phyloP scores from a whole-genome alignment of 1,140 invertebrate genomes.

The Platyscapa corneri region DNA sequence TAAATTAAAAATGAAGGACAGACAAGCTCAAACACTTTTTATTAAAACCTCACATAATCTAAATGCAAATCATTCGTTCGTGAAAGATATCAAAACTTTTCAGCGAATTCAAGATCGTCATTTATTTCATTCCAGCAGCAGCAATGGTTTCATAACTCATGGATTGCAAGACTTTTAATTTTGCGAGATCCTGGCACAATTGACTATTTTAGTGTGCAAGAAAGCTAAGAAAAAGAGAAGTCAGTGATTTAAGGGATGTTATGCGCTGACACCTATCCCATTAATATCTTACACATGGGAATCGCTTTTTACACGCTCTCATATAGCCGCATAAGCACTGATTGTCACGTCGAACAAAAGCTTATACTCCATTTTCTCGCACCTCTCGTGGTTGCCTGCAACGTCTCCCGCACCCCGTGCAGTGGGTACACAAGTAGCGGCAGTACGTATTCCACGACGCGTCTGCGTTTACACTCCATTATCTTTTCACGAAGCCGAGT shows the following conservation, averaged over 20 bases:
- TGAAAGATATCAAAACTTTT: not conserved
- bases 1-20: too few species aligned
- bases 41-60: too few species aligned
- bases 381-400: not conserved
- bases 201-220: not conserved
- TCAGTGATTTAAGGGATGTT: not conserved
- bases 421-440: not conserved
- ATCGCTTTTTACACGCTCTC: not conserved
- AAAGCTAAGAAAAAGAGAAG: not conserved
- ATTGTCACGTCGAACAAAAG: conserved; percentile 56
- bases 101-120: not conserved
- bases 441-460: conserved; percentile 33
- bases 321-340: conserved; percentile 33
- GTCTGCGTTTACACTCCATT: conserved; percentile 52
- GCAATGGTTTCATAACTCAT: not conserved
- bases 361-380: conserved; percentile 56
- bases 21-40: too few species aligned
- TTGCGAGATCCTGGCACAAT: not conserved
- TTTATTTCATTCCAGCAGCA: not conserved
- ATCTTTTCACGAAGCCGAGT: conserved; percentile 47
- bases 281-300: not conserved
- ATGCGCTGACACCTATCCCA: not conserved
- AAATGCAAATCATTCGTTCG: not conserved
- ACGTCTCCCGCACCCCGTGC: not conserved
- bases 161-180: not conserved